These are phyloP conservation scores for Amiota mariae DNA, from an alignment of 2,888 invertebrate species.

Conservation along the genomic window DNA sequence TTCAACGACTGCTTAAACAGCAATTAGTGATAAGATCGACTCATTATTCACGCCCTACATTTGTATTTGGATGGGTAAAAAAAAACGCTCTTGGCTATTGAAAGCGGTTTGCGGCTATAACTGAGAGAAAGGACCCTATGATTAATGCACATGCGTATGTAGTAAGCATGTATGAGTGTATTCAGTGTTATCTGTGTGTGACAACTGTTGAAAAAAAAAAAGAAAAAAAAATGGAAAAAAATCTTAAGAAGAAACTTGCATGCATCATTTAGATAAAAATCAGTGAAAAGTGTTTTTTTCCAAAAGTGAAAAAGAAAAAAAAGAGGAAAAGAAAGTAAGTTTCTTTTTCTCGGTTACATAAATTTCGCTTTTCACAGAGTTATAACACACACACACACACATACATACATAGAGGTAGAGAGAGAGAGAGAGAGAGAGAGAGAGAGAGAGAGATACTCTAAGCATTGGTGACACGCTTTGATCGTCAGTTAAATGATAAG, in stretches of 20 bases:
- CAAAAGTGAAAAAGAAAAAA: conserved; percentile 6
- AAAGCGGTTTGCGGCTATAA: not conserved
- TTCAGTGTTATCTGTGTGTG: no score
- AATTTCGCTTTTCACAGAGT: conserved; percentile 12
- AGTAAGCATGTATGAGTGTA: not conserved
- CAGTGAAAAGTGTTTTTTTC: conserved; percentile 9
- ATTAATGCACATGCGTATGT: conserved; percentile 11
- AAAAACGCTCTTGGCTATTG: conserved; percentile 51
- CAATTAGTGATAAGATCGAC: conserved; percentile 70
- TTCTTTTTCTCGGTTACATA: not conserved
- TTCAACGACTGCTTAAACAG: conserved; percentile 50
- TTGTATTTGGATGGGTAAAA: conserved; percentile 31
- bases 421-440: conserved; percentile 6
- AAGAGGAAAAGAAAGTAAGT: conserved; percentile 9
- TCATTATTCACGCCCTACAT: conserved; percentile 59
- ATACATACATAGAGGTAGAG: conserved; percentile 38
- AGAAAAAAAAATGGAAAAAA: conserved; percentile 11
- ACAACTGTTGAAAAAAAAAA: conserved; percentile 7
- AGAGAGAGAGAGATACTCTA: not conserved
- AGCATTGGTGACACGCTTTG: conserved; percentile 56
- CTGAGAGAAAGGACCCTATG: conserved; percentile 4
- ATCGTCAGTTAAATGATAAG: conserved; percentile 48
- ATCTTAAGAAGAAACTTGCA: conserved; percentile 2
- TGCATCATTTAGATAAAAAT: conserved; percentile 14
- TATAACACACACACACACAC: no score